These are phyloP conservation scores for Brachionus plicatilis DNA, from an alignment of 1,140 invertebrate species.

Conservation along the genomic window DNA sequence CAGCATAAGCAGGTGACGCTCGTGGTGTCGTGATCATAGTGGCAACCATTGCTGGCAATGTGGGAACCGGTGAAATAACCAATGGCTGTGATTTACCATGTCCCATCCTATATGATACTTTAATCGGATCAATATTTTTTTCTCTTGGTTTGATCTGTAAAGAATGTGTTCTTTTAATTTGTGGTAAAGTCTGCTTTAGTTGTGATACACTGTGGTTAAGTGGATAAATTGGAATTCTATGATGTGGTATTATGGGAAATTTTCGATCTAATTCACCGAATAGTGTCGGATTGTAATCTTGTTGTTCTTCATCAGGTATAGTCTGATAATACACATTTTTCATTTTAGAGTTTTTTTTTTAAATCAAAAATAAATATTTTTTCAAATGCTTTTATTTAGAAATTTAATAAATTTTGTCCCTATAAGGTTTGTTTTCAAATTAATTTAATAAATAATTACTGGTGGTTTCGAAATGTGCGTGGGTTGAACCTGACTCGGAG, in stretches of 20 bases:
- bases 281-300: not conserved
- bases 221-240: not conserved
- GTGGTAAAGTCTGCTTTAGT: not conserved
- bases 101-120: not conserved
- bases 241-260: not conserved
- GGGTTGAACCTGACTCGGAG: not conserved
- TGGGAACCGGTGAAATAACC: not conserved
- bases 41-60: not conserved
- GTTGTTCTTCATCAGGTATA: not conserved
- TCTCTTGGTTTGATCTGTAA: not conserved
- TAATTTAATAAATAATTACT: constrained; percentile 1
- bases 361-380: not conserved
- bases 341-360: not conserved
- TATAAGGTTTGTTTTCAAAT: not conserved
- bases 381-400: not conserved
- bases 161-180: not conserved
- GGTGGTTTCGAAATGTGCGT: not conserved
- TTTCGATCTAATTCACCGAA: not conserved
- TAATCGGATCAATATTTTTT: not conserved
- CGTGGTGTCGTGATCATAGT: not conserved
- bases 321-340: not conserved
- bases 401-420: not conserved
- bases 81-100: not conserved
- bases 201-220: not conserved
- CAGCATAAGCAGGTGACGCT: not conserved